Percentiles rank a stretch among this genome's conserved stretches.
These are phyloP conservation scores for Adelognathus sp. DNA, from an alignment of 2,888 invertebrate species.

Conservation along the genomic window DNA sequence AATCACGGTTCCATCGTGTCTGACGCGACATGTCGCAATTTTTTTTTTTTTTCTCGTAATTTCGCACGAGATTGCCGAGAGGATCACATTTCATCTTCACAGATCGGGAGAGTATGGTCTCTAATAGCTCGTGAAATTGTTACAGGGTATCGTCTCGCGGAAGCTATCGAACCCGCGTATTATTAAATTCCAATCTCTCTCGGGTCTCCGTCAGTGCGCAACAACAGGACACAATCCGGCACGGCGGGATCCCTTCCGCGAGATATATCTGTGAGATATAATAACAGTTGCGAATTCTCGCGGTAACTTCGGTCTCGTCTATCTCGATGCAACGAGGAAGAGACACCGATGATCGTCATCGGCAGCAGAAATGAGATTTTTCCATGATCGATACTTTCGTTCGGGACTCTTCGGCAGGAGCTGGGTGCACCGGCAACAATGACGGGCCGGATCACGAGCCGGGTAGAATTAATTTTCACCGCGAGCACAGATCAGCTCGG, in stretches of 20 bases:
- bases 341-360: constrained; percentile 8
- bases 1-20: not conserved
- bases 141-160: not conserved
- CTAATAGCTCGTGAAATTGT: constrained; percentile 17
- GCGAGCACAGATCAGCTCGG: not conserved
- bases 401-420: not conserved
- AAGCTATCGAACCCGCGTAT: constrained; percentile 24
- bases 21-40: not conserved
- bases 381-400: not conserved
- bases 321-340: constrained; percentile 37
- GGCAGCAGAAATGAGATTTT: not conserved
- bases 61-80: not conserved
- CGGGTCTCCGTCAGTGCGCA: not conserved
- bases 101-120: not conserved
- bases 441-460: not conserved
- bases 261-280: constrained; percentile 42
- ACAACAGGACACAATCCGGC: constrained; percentile 42
- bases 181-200: constrained; percentile 48
- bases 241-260: constrained; percentile 23
- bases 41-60: not conserved
- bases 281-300: constrained; percentile 27
- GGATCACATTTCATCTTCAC: not conserved
- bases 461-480: constrained; percentile 10
- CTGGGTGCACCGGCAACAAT: not conserved
- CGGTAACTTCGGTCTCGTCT: not conserved